These are phyloP conservation scores for Bucco capensis DNA, from an alignment of 2,113 vertebrate species.

Conservation along the genomic window DNA sequence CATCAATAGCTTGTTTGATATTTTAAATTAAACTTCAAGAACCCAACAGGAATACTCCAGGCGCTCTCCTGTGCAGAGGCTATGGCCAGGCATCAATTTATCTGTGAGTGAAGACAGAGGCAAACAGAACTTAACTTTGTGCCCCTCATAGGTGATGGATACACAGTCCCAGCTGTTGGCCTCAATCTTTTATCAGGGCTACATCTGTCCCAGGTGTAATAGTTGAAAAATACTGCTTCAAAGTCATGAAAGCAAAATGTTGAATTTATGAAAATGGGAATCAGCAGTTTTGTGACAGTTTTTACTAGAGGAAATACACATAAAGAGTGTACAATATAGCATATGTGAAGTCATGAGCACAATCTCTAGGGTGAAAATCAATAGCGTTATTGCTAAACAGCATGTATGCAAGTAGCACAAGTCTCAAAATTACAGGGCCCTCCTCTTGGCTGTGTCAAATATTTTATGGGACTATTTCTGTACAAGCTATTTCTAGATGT, in stretches of 20 bases:
- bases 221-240: not conserved
- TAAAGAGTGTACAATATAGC: not conserved
- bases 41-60: not conserved
- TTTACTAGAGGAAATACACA: not conserved
- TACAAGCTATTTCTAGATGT: not conserved
- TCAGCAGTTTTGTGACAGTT: not conserved
- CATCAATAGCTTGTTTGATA: not conserved
- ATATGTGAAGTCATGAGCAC: not conserved
- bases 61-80: not conserved
- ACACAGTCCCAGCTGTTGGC: fast-evolving
- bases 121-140: not conserved
- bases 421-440: not conserved
- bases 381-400: not conserved
- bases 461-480: conserved; percentile 13
- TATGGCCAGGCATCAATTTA: not conserved
- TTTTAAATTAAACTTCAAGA: not conserved
- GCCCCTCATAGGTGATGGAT: fast-evolving
- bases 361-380: not conserved
- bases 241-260: not conserved
- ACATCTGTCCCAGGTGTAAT: not conserved
- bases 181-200: fast-evolving
- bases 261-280: not conserved
- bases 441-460: not conserved
- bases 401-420: not conserved
- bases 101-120: not conserved